These are phyloP conservation scores for Ichneumon xanthorius DNA, from an alignment of 2,888 invertebrate genomes.

Conservation along the genomic window DNA sequence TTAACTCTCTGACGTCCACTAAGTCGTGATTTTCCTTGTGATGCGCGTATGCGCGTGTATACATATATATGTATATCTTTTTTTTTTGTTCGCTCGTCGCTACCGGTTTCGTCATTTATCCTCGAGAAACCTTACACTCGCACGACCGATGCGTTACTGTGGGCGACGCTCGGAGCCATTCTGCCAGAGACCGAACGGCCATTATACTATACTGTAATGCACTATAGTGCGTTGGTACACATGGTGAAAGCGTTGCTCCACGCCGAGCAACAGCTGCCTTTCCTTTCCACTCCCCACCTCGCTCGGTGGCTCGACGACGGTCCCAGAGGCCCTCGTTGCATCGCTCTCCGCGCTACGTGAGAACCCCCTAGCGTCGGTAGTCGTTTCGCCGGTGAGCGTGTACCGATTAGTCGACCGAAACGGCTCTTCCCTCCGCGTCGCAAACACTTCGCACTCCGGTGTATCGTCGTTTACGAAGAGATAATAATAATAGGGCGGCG, in stretches of 20 bases:
- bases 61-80: not conserved
- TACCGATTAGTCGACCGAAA: slow-evolving; percentile 27
- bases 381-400: not conserved
- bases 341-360: not conserved
- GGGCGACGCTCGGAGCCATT: slow-evolving; percentile 18
- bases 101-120: slow-evolving; percentile 16
- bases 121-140: slow-evolving; percentile 2
- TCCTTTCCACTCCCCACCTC: not conserved
- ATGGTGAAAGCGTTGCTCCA: slow-evolving; percentile 9
- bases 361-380: slow-evolving; percentile 3
- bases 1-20: not conserved
- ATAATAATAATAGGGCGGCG: not conserved
- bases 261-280: slow-evolving; percentile 18
- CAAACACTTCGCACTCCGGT: not conserved
- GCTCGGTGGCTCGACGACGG: not conserved
- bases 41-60: not conserved
- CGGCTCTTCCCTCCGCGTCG: not conserved
- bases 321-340: slow-evolving; percentile 15
- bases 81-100: slow-evolving; percentile 1
- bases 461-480: not conserved
- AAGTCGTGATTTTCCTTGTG: not conserved
- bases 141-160: slow-evolving; percentile 23
- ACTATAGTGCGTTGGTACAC: slow-evolving; percentile 11
- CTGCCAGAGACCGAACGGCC: not conserved
- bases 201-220: not conserved